phyloP scores from a whole-genome alignment of 2,888 invertebrate genomes.

The Laothoe populi region DNA sequence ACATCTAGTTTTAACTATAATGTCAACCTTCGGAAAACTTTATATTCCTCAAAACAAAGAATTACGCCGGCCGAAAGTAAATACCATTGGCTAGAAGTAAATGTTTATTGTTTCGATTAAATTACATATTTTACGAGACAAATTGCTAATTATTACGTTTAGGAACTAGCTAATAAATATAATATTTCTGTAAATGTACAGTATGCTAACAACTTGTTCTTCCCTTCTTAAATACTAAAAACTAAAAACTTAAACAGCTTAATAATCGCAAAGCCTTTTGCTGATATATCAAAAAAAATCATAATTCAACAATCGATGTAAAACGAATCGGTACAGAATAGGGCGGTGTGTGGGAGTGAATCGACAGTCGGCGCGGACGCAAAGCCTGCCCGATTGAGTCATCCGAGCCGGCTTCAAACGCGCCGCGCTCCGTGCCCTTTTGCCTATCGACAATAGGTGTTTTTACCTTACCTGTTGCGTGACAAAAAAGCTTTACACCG shows the following conservation, averaged over 20 bases:
- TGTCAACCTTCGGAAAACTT: too few relatives aligned
- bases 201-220: too few relatives aligned
- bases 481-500: neutral
- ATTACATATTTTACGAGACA: too few relatives aligned
- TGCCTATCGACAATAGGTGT: slow-evolving; percentile 53
- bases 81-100: too few relatives aligned
- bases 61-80: too few relatives aligned
- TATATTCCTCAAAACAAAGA: too few relatives aligned
- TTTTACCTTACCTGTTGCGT: slow-evolving; percentile 41
- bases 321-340: slow-evolving; percentile 45
- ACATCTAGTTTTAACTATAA: too few relatives aligned
- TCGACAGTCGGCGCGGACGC: slow-evolving; percentile 53
- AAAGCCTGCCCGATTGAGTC: slow-evolving; percentile 78
- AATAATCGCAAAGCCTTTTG: slow-evolving; percentile 3
- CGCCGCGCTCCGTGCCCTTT: slow-evolving; percentile 73
- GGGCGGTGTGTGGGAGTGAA: slow-evolving; percentile 59
- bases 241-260: neutral
- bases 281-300: neutral
- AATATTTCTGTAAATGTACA: too few relatives aligned
- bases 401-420: slow-evolving; percentile 80
- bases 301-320: slow-evolving; percentile 18
- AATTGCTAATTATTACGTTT: too few relatives aligned
- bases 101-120: too few relatives aligned
- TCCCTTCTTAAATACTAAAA: too few relatives aligned
- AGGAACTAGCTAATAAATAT: too few relatives aligned